These are phyloP conservation scores for Chloropsis hardwickii DNA, from an alignment of 2,113 vertebrate genomes.

Conservation along the genomic window DNA sequence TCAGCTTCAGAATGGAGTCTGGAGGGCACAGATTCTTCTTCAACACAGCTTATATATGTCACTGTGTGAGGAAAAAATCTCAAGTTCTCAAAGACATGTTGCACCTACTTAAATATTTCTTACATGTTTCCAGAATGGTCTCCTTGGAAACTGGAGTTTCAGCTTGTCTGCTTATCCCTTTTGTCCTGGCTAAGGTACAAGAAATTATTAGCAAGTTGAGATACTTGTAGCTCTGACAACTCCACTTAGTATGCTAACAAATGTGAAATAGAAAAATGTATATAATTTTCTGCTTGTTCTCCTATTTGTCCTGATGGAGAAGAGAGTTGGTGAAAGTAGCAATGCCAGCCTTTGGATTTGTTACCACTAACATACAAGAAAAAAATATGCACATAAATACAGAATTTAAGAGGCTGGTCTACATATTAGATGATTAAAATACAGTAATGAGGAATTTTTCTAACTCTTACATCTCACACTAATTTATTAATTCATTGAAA, in stretches of 20 bases:
- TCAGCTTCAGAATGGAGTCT: not conserved
- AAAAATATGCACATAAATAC: not conserved
- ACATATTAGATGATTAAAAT: not conserved
- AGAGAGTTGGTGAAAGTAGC: not conserved
- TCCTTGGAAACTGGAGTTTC: constrained; percentile 60
- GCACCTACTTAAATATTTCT: constrained; percentile 20
- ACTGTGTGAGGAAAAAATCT: not conserved
- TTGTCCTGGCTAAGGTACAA: not conserved
- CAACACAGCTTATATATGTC: not conserved
- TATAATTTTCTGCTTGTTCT: constrained; percentile 31
- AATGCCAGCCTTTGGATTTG: not conserved
- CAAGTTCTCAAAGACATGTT: not conserved
- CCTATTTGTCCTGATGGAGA: not conserved
- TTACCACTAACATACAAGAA: not conserved
- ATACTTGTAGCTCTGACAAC: constrained; percentile 3
- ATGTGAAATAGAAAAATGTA: constrained; percentile 7
- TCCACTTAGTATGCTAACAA: constrained; percentile 22
- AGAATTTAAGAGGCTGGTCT: not conserved
- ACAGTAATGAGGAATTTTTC: not conserved
- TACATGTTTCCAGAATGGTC: constrained; percentile 6
- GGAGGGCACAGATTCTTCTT: not conserved
- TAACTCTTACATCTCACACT: not conserved
- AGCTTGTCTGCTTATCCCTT: constrained; percentile 16
- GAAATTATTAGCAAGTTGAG: constrained; percentile 33
- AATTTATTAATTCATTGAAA: not conserved